These are phyloP conservation scores for Polydesmus complanatus DNA, from an alignment of 2,888 invertebrate species.

Conservation along the genomic window DNA sequence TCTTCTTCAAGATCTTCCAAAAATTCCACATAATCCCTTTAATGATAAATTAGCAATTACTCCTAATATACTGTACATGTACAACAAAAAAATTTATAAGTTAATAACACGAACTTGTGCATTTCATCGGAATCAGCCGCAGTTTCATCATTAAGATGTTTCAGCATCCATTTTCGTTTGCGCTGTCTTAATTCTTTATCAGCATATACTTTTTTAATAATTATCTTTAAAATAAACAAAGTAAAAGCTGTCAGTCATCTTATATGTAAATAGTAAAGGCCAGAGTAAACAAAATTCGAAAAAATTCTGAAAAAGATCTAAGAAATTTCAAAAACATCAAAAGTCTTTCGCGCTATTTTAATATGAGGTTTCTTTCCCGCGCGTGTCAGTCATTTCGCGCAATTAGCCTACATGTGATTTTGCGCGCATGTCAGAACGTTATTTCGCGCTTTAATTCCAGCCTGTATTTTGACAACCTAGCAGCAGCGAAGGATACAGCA, in stretches of 20 bases:
- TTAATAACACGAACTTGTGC: slow-evolving; percentile 25
- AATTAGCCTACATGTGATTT: too few species aligned
- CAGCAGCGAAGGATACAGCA: too few species aligned
- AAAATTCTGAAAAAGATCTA: too few species aligned
- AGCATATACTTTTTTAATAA: slow-evolving; percentile 84
- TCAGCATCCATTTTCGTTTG: slow-evolving; percentile 75
- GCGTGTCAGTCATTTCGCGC: too few species aligned
- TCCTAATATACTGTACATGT: slow-evolving; percentile 12
- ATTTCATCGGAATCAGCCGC: slow-evolving; percentile 31
- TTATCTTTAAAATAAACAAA: slow-evolving; percentile 34
- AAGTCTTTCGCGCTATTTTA: too few species aligned
- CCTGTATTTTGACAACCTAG: too few species aligned
- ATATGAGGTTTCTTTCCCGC: too few species aligned
- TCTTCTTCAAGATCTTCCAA: slow-evolving; percentile 96
- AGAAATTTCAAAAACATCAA: too few species aligned
- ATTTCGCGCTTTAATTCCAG: too few species aligned
- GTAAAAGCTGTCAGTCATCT: slow-evolving; percentile 16
- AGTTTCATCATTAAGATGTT: slow-evolving; percentile 51
- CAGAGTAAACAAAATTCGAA: too few species aligned
- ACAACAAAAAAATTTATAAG: slow-evolving; percentile 13
- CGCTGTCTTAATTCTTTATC: slow-evolving; percentile 53
- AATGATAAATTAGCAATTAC: slow-evolving; percentile 22
- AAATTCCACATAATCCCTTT: slow-evolving; percentile 85
- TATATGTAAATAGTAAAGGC: background rate
- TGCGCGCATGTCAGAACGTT: too few species aligned